Evolutionary conservation across 2,113 vertebrate species (phyloP).

Genomic region (Mesoclemmys tuberculata): DNA sequence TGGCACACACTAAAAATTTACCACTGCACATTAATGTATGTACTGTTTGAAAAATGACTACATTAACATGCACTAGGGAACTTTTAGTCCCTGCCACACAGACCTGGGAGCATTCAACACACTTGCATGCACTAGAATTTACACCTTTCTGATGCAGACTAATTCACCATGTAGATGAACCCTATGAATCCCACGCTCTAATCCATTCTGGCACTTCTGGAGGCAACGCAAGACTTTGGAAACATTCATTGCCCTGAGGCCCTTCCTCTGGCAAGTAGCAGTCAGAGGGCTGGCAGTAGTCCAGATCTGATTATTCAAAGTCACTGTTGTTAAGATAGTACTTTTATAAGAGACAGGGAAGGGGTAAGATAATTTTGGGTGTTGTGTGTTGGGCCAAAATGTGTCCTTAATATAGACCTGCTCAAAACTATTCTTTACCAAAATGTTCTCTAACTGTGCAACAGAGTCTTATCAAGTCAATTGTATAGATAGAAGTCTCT

Average conservation of each 20-base stretch:
- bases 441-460: slow-evolving; percentile 16
- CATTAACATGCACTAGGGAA: background rate
- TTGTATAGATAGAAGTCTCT: slow-evolving; percentile 38
- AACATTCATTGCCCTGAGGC: background rate
- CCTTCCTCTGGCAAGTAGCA: slow-evolving; percentile 1
- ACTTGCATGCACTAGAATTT: background rate
- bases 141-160: background rate
- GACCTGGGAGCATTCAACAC: background rate
- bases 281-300: slow-evolving; percentile 50
- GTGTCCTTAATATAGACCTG: slow-evolving; percentile 4
- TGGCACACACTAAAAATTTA: background rate
- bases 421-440: slow-evolving; percentile 2
- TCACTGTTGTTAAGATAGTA: slow-evolving; percentile 28
- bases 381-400: slow-evolving; percentile 44
- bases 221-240: slow-evolving; percentile 66
- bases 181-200: slow-evolving; percentile 42
- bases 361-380: slow-evolving; percentile 33
- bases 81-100: background rate
- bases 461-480: slow-evolving; percentile 19
- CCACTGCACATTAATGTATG: background rate
- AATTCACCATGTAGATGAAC: background rate
- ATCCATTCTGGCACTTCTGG: slow-evolving; percentile 54
- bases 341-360: slow-evolving; percentile 13
- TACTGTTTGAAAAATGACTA: background rate
- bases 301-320: slow-evolving; percentile 64